Evolutionary conservation across 2,113 vertebrate species (phyloP), one percentile per base, ranked within the genome.

Genomic region (Trochalopteron elliotii): DNA sequence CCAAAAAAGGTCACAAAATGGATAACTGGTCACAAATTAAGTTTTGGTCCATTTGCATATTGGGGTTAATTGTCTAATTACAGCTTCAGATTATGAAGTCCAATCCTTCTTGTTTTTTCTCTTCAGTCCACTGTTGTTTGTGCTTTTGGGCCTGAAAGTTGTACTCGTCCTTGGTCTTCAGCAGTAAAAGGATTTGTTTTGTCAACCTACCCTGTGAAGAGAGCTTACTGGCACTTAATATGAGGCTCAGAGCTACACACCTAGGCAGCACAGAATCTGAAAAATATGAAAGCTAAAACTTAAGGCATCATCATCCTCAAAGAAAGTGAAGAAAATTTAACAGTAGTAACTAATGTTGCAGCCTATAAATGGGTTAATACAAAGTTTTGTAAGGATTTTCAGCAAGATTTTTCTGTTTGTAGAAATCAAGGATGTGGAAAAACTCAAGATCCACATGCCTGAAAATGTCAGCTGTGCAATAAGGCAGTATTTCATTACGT

Each of bases 381-480:
- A 83, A 85, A 50, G 7, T 21, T 57, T 90, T 79, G 2, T 40
- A 31, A 72, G 17, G 35, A 63, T 69, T 88, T 76, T 15, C 37
- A 77, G 33, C 19, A 70, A 59, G 13, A 39, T 47, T 75, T 83
- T 92, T 75, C 23, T 77, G 9, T 63, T 87, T 95, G 12, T 53
- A 90, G 61, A 80, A 83, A 24, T 70, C 40, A 88, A 70, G 22
- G 22, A 61, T 83, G 37, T 42, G 49, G 78, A 71, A 60, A 89
- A 93, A 76, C 31, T 87, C 69, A 72, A 72, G 45, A 70, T 64
- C 23, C n/a, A 60, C 21, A 53, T 0, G 5, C 49, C 56, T 83
- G 70, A 93, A 95, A 96, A 91, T 55, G 55, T 91, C 83, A 88
- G 27, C 68, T 90, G 52, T 74, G n/a, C 39, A 83, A 49, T 49